Evolutionary conservation across 2,113 vertebrate genomes (phyloP).

Genomic region (Sarotherodon lohbergeri): DNA sequence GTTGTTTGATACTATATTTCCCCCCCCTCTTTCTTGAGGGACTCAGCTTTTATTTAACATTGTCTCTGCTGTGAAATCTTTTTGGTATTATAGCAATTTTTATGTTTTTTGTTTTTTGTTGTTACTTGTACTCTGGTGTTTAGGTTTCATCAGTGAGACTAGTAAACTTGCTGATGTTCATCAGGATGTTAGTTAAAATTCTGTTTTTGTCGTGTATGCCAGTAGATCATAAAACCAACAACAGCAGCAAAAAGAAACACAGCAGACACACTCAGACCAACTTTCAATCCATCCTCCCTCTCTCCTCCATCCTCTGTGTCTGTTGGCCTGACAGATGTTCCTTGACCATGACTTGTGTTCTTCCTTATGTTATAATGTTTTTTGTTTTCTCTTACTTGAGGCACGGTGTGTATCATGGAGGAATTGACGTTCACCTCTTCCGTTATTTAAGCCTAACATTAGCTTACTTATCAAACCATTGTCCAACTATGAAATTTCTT

Average conservation of each 20-base stretch:
- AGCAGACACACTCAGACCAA: fast-evolving
- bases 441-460: too few species aligned
- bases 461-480: too few species aligned
- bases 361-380: neutral
- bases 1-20: fast-evolving
- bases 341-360: neutral
- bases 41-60: neutral
- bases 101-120: too few species aligned
- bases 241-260: neutral
- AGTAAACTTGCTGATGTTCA: too few species aligned
- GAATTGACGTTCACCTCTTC: too few species aligned
- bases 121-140: too few species aligned
- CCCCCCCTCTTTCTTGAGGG: neutral
- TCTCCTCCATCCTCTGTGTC: neutral
- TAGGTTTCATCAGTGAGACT: too few species aligned
- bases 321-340: neutral
- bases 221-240: neutral
- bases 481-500: too few species aligned
- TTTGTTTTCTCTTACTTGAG: neutral
- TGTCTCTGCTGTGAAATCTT: too few species aligned
- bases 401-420: fast-evolving
- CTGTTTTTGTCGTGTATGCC: neutral
- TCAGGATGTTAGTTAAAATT: neutral
- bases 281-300: fast-evolving
- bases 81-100: too few species aligned